Evolutionary conservation across 2,113 vertebrate genomes (phyloP).

Genomic region (Thryonomys swinderianus): DNA sequence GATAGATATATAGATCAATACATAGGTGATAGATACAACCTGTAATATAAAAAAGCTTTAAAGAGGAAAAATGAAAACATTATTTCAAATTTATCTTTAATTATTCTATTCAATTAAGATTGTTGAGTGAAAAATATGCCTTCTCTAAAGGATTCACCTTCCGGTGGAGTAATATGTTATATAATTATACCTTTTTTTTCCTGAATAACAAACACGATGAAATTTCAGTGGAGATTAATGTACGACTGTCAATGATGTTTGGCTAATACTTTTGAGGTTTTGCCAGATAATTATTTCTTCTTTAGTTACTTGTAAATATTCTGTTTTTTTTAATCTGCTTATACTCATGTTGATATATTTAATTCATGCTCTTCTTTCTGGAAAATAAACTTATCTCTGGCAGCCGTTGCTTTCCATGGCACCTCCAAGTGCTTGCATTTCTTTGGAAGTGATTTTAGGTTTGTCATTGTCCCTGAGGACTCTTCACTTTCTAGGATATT

Average conservation of each 20-base stretch:
- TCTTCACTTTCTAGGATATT: neutral
- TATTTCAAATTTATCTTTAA: constrained; percentile 27
- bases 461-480: neutral
- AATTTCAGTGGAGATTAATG: neutral
- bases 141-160: constrained; percentile 3
- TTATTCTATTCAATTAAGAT: neutral
- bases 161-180: neutral
- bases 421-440: neutral
- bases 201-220: neutral
- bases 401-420: neutral
- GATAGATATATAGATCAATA: neutral
- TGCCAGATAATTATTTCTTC: neutral
- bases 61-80: neutral
- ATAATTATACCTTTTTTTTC: neutral
- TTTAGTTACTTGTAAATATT: neutral
- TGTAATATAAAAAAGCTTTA: neutral
- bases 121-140: neutral
- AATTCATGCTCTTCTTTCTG: neutral
- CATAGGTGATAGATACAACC: neutral
- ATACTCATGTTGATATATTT: neutral
- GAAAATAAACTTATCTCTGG: neutral
- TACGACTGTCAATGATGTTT: neutral
- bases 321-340: neutral
- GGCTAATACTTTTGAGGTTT: neutral
- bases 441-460: neutral